Percentiles rank a stretch among this genome's conserved stretches.
Conservation (phyloP, 1,140 invertebrate species). For the Ectropis grisescens region DNA sequence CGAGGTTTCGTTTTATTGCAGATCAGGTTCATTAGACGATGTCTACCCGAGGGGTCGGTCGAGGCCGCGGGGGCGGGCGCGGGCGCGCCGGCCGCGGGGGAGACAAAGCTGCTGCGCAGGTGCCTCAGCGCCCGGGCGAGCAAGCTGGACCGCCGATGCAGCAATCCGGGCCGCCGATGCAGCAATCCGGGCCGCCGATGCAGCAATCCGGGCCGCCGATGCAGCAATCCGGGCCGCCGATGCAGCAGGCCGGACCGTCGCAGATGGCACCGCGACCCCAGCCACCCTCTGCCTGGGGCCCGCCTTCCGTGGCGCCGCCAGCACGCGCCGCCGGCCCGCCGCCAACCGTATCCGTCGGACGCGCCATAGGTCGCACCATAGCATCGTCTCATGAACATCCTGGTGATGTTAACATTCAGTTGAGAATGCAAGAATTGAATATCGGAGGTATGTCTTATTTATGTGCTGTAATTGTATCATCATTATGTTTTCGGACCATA, state of each 20-base stretch:
- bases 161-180: too few relatives aligned
- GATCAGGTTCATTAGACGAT: too few relatives aligned
- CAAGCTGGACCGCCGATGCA: too few relatives aligned
- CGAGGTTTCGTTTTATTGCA: too few relatives aligned
- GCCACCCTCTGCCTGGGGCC: slow-evolving; percentile 42
- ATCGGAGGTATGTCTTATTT: too few relatives aligned
- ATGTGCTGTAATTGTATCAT: slow-evolving; percentile 1
- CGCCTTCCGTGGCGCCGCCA: slow-evolving; percentile 30
- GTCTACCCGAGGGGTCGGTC: too few relatives aligned
- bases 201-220: too few relatives aligned
- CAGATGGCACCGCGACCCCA: slow-evolving; percentile 32
- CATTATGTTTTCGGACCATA: too few relatives aligned
- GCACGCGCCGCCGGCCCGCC: slow-evolving; percentile 38
- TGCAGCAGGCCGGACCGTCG: slow-evolving; percentile 14
- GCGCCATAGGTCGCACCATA: slow-evolving; percentile 38
- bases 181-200: too few relatives aligned
- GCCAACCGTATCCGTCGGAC: slow-evolving; percentile 23
- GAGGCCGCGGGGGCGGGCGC: slow-evolving; percentile 30
- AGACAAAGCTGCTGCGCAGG: slow-evolving; percentile 13
- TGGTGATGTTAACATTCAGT: slow-evolving; percentile 50
- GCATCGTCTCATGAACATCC: slow-evolving; percentile 39
- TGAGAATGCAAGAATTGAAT: slow-evolving; percentile 37
- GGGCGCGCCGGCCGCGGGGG: slow-evolving; percentile 35
- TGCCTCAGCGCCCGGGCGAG: slow-evolving; percentile 34
- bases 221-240: too few relatives aligned